Conservation (phyloP, 2,888 invertebrate species). For the Neoascia interrupta region DNA sequence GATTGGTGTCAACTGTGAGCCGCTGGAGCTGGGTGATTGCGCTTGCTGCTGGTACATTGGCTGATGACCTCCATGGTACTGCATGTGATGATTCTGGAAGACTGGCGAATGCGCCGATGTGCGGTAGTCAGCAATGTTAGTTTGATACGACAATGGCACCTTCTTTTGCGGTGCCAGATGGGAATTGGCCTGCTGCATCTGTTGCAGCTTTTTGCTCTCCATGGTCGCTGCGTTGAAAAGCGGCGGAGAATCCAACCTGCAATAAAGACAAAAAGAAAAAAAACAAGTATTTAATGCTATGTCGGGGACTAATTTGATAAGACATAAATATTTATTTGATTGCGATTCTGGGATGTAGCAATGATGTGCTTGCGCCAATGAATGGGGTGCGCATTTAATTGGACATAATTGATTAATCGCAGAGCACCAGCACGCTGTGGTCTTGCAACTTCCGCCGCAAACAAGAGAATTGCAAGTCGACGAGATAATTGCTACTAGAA, state of each 20-base stretch:
- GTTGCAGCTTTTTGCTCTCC: conserved; percentile 84
- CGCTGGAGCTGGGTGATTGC: conserved; percentile 75
- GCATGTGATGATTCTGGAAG: conserved; percentile 74
- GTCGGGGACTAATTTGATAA: conserved; percentile 6
- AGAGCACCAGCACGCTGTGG: conserved; percentile 31
- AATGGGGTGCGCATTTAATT: conserved; percentile 73
- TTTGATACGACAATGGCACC: conserved; percentile 80
- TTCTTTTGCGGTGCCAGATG: conserved; percentile 79
- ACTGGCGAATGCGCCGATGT: conserved; percentile 81
- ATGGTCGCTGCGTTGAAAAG: conserved; percentile 83
- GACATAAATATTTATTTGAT: conserved; percentile 12
- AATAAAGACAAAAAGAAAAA: conserved; percentile 45
- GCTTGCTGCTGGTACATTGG: conserved; percentile 60
- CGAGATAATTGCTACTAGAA: conserved; percentile 33
- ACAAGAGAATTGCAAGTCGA: conserved; percentile 2
- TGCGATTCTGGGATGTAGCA: neutral
- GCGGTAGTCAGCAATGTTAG: conserved; percentile 80
- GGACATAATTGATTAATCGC: conserved; percentile 76
- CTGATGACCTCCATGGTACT: conserved; percentile 62
- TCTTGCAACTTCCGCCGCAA: conserved; percentile 25
- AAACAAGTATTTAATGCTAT: neutral
- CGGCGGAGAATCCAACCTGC: conserved; percentile 87
- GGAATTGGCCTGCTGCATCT: conserved; percentile 78
- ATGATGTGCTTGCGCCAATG: neutral
- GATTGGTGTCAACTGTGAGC: conserved; percentile 76